phyloP scores from a whole-genome alignment of 2,888 invertebrate species.

The Ischnura elegans region DNA sequence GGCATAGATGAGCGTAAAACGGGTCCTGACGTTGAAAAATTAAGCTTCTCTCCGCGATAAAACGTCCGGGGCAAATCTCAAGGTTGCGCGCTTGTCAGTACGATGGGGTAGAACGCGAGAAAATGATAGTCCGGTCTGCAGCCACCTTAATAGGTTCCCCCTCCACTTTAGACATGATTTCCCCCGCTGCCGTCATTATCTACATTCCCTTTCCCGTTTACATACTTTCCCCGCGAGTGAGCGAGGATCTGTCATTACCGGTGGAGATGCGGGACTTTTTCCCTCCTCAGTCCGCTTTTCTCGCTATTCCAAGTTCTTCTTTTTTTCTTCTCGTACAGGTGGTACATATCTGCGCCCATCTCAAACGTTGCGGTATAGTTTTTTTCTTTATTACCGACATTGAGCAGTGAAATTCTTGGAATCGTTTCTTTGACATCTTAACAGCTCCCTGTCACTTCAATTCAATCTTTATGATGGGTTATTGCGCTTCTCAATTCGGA shows the following conservation, averaged over 20 bases:
- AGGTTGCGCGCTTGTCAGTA: too few species aligned
- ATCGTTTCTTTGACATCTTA: not conserved
- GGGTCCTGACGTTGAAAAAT: too few species aligned
- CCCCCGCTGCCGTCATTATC: not conserved
- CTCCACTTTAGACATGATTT: not conserved
- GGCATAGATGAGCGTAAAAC: too few species aligned
- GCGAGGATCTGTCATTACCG: not conserved
- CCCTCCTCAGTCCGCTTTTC: not conserved
- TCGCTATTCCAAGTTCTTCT: not conserved
- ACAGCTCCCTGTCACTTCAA: not conserved
- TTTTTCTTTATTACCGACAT: too few species aligned
- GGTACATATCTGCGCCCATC: not conserved
- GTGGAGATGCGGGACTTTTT: not conserved
- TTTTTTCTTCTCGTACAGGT: not conserved
- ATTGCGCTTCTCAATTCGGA: too few species aligned
- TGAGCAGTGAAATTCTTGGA: not conserved
- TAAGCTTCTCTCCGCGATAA: too few species aligned
- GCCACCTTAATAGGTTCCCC: not conserved
- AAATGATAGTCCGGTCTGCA: too few species aligned
- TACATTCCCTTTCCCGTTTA: not conserved
- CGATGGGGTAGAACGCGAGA: too few species aligned
- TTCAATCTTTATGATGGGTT: too few species aligned
- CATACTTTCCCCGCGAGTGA: not conserved
- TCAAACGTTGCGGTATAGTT: not conserved
- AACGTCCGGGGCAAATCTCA: too few species aligned